Evolutionary conservation across 2,888 invertebrate genomes (phyloP).

Genomic region (Platerodrilus igneus): DNA sequence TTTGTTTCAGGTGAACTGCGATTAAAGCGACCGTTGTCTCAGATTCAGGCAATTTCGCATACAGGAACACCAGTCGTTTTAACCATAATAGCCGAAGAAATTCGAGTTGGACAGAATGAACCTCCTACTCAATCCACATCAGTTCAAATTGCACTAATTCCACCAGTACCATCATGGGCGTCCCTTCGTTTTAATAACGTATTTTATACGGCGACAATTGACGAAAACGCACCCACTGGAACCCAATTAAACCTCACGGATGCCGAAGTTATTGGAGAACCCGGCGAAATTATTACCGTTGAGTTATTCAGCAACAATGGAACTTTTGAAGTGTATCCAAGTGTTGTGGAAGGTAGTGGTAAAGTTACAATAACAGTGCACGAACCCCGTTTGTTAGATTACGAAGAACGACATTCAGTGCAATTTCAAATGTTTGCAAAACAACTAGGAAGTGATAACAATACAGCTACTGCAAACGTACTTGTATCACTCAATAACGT

Average conservation of each 20-base stretch:
- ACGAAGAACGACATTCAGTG: slow-evolving; percentile 72
- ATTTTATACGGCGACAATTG: slow-evolving; percentile 69
- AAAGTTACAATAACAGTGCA: slow-evolving; percentile 80
- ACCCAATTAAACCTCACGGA: slow-evolving; percentile 55
- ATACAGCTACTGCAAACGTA: slow-evolving; percentile 69
- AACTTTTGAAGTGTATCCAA: slow-evolving; percentile 83
- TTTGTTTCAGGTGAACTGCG: slow-evolving; percentile 61
- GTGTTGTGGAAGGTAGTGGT: slow-evolving; percentile 71
- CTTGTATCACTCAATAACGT: slow-evolving; percentile 78
- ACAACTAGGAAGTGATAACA: slow-evolving; percentile 69
- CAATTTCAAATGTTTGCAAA: slow-evolving; percentile 70
- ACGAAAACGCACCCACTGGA: slow-evolving; percentile 80
- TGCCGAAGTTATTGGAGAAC: slow-evolving; percentile 38
- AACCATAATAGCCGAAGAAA: slow-evolving; percentile 82
- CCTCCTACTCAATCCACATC: slow-evolving; percentile 72
- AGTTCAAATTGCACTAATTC: slow-evolving; percentile 76
- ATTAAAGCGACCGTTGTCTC: slow-evolving; percentile 67
- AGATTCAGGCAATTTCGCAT: slow-evolving; percentile 74
- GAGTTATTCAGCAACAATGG: slow-evolving; percentile 75
- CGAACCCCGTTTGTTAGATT: slow-evolving; percentile 78
- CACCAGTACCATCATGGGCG: slow-evolving; percentile 40
- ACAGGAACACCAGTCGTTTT: slow-evolving; percentile 79
- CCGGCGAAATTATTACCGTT: slow-evolving; percentile 70
- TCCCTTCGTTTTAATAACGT: slow-evolving; percentile 41
- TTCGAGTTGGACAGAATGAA: slow-evolving; percentile 64